A percentile compares a stretch with the other conserved stretches of the same genome.
Conservation (phyloP, 2,888 invertebrate species). For the Cataglyphis rosenhaueri region DNA sequence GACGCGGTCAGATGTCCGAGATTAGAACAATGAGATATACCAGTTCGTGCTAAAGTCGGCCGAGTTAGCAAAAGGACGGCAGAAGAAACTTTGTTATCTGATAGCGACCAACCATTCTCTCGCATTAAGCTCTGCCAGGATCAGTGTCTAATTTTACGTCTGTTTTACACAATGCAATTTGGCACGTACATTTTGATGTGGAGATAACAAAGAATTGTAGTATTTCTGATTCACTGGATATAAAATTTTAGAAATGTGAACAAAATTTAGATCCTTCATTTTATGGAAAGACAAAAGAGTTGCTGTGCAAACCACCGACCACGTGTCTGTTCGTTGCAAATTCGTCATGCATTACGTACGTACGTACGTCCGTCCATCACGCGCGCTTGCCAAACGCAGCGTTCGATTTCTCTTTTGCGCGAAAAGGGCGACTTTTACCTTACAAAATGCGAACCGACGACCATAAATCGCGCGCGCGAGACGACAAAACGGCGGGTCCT, state of each 20-base stretch:
- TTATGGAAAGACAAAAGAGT: not conserved
- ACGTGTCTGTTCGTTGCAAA: not conserved
- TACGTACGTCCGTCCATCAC: not conserved
- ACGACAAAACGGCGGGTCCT: constrained; percentile 57
- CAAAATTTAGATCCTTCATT: not conserved
- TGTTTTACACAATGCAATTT: constrained; percentile 40
- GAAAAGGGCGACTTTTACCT: constrained; percentile 30
- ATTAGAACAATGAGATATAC: constrained; percentile 69
- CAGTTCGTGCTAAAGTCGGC: constrained; percentile 24
- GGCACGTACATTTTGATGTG: not conserved
- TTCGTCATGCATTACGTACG: not conserved
- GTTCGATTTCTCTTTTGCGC: constrained; percentile 5
- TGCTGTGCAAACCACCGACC: too few relatives aligned
- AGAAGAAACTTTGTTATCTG: constrained; percentile 30
- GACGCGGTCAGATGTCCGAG: constrained; percentile 60
- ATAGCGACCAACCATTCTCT: constrained; percentile 49
- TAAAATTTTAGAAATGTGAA: not conserved
- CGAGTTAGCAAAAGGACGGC: constrained; percentile 27
- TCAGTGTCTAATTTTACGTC: not conserved
- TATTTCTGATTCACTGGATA: not conserved
- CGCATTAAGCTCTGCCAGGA: constrained; percentile 31
- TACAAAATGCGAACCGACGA: constrained; percentile 30
- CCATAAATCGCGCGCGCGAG: constrained; percentile 58
- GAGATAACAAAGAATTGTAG: not conserved
- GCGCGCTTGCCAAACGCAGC: constrained; percentile 21